Evolutionary conservation across 2,888 invertebrate species (phyloP).

Genomic region (Oithona nana): DNA sequence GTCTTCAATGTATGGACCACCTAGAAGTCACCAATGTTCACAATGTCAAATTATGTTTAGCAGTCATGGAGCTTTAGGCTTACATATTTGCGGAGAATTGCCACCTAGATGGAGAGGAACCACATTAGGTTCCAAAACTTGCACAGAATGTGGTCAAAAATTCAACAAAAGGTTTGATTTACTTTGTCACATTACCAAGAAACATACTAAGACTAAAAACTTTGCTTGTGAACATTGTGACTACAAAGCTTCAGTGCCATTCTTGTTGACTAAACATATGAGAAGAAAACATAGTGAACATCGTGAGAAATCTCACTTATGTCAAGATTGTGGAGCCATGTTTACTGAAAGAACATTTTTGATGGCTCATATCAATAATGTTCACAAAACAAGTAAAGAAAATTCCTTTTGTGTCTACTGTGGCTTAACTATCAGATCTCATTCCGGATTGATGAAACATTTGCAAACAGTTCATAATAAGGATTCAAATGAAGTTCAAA

Average conservation of each 20-base stretch:
- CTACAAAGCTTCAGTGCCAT: background rate
- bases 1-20: background rate
- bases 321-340: background rate
- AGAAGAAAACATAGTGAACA: background rate
- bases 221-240: background rate
- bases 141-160: background rate
- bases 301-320: background rate
- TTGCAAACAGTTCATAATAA: background rate
- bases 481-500: background rate
- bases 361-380: background rate
- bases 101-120: background rate
- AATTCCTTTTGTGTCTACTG: background rate
- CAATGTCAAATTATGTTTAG: background rate
- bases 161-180: background rate
- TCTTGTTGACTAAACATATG: background rate
- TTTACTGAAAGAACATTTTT: background rate
- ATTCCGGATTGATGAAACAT: background rate
- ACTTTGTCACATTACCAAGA: background rate
- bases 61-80: background rate
- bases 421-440: background rate
- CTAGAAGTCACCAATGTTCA: background rate
- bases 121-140: background rate
- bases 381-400: background rate
- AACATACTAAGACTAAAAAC: background rate
- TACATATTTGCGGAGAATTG: background rate